Percentiles rank a stretch among this genome's conserved stretches.
Evolutionary conservation across 1,140 invertebrate genomes (phyloP).

Genomic region (Acyrthosiphon pisum): DNA sequence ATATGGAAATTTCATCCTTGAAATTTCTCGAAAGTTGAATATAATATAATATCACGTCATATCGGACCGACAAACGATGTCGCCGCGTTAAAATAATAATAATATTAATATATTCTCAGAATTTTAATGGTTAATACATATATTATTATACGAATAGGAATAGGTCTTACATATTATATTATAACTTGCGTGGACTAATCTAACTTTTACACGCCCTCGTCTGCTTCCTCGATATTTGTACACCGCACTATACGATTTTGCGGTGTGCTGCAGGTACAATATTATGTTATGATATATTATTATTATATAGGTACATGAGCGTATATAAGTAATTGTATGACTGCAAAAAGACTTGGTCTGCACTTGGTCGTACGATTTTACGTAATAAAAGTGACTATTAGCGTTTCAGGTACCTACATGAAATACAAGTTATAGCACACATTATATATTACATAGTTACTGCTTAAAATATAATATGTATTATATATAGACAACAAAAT

Average conservation of each 20-base stretch:
- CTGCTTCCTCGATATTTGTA: background rate
- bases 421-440: conserved; percentile 5
- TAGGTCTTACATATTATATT: background rate
- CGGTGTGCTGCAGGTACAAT: background rate
- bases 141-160: background rate
- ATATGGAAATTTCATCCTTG: conserved; percentile 8
- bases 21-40: conserved; percentile 9
- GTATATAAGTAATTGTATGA: background rate
- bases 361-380: background rate
- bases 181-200: background rate
- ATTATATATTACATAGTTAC: background rate
- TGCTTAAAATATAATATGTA: background rate
- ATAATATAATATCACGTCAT: background rate
- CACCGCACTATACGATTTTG: background rate
- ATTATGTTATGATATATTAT: background rate
- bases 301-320: no score
- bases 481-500: background rate
- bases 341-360: background rate
- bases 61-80: background rate
- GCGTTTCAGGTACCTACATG: background rate
- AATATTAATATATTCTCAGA: background rate
- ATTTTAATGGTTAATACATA: background rate
- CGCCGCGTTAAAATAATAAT: background rate
- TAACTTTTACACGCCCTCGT: background rate
- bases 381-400: background rate